Conservation (phyloP, 2,113 vertebrate genomes). For the Arothron firmamentum region DNA sequence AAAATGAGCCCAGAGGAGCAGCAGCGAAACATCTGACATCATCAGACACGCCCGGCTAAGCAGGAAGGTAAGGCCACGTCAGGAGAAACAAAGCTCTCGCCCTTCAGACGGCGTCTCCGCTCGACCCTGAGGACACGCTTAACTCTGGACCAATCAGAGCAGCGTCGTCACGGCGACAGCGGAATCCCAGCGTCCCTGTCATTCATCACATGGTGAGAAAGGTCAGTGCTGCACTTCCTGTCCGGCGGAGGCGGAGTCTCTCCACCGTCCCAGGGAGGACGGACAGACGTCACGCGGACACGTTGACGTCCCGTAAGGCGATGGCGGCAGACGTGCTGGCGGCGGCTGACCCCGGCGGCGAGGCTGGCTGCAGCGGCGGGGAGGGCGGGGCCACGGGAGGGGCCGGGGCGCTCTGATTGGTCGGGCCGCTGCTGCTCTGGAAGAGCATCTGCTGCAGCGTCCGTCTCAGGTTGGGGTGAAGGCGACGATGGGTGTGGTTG, state of each 20-base stretch:
- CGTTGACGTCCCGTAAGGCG: constrained; percentile 89
- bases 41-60: too few species aligned
- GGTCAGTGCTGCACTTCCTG: neutral
- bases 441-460: constrained; percentile 92
- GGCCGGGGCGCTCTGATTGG: constrained; percentile 21
- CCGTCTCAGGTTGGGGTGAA: constrained; percentile 91
- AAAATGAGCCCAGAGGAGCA: too few species aligned
- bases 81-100: too few species aligned
- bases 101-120: too few species aligned
- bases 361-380: constrained; percentile 65
- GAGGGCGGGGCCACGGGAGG: constrained; percentile 29
- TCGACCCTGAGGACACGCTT: too few species aligned
- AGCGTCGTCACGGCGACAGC: neutral
- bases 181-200: too few species aligned
- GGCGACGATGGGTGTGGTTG: constrained; percentile 88
- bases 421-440: constrained; percentile 59
- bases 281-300: constrained; percentile 78
- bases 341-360: neutral
- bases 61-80: too few species aligned
- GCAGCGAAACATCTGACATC: too few species aligned
- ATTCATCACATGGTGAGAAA: neutral
- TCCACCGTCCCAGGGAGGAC: neutral
- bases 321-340: constrained; percentile 64
- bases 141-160: too few species aligned
- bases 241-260: neutral